Conservation (phyloP, 2,113 vertebrate genomes). For the Oreochromis niloticus region DNA sequence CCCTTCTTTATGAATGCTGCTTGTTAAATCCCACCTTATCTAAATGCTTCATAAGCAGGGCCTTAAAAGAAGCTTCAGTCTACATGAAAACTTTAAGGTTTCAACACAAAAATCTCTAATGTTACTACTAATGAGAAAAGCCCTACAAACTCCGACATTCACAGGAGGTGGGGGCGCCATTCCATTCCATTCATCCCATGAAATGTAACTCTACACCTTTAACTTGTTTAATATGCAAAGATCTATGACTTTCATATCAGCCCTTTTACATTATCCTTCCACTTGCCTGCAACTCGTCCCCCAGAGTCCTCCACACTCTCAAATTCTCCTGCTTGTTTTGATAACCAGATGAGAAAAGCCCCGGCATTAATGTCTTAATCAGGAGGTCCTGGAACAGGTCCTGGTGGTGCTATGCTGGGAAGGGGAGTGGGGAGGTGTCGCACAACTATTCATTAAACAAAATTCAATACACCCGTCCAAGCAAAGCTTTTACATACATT, state of each 20-base stretch:
- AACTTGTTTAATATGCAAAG: background rate
- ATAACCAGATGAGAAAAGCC: background rate
- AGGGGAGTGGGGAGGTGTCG: background rate
- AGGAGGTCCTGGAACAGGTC: background rate
- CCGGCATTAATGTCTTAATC: background rate
- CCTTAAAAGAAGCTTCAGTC: background rate
- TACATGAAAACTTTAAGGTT: background rate
- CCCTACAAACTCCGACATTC: background rate
- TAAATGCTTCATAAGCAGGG: background rate
- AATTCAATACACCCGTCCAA: background rate
- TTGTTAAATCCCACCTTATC: background rate
- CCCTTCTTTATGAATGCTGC: background rate
- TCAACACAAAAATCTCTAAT: background rate
- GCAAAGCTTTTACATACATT: background rate
- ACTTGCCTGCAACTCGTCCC: accelerated
- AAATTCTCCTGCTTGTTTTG: background rate
- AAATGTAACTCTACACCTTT: background rate
- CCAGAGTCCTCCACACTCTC: background rate
- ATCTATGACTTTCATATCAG: background rate
- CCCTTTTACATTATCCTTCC: background rate
- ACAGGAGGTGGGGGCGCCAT: accelerated
- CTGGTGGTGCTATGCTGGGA: accelerated
- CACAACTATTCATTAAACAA: background rate
- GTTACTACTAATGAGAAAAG: background rate
- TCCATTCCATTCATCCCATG: background rate